Base-by-base conservation (phyloP, 23 tunicate species). In the Phallusia fumigata region DNA sequence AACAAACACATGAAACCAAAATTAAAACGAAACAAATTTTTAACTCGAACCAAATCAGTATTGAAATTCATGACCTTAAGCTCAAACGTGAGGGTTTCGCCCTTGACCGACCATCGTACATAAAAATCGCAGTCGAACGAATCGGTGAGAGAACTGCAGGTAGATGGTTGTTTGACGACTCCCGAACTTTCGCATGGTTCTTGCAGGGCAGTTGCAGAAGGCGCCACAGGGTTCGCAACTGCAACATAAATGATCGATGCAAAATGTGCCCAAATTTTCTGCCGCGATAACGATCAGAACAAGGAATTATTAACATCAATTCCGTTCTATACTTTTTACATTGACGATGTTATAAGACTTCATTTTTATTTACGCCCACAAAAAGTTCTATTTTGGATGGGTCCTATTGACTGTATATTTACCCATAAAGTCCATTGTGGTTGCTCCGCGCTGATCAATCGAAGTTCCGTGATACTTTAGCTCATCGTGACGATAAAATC, bases 401-500 rank as follows among this genome's bases (percentile, higher is more conserved):
- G 47, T 3, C 10, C 47, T 40, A 3, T 10, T 26, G 74, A 65
- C 32, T 26, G 11, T 28, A 5, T 13, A 45, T 77, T 78, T 65
- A 85, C 88, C 52, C 18, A 0, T 52, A 19, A 85, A 58, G 44
- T 78, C 53, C 35, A 85, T 0, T 35, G 83, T 78, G 0, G 33
- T 64, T 58, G 83, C n/a, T 32, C 88, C 88, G n/a, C 83, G 81
- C 36, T 85, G 88, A 11, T 78, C 53, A 19, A 30, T 50, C 36
- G 52, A 45, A 26, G 83, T 36, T 64, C 90, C 96, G 85, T 91
- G 96, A 53, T 91, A 91, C 51, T 91, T 91, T 73, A 91, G 52
- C 74, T 91, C 90, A 75, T 91, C 89, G 82, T 82, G 77, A 21
- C 88, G 82, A 36, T 36, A 90, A 64, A 80, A 79, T 64, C 90